Conservation (phyloP, 2,888 invertebrate species). For the Pristionchus arcanus region DNA sequence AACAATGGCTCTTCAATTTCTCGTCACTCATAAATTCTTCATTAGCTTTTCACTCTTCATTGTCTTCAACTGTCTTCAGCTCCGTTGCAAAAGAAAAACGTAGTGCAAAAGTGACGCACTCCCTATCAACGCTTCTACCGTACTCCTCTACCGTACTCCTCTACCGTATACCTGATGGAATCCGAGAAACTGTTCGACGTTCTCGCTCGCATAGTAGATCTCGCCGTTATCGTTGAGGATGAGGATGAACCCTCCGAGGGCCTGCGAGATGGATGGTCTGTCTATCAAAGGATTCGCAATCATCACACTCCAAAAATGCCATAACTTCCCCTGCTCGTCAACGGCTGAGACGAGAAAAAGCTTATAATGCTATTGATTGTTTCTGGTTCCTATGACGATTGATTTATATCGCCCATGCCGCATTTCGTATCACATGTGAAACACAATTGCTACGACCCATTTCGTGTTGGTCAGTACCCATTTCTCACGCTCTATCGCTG, state of each 20-base stretch:
- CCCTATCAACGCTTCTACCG: neutral
- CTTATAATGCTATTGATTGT: too few species aligned
- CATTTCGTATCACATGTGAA: neutral
- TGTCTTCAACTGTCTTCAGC: too few species aligned
- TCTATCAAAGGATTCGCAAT: too few species aligned
- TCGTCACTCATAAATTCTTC: too few species aligned
- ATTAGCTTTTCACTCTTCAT: too few species aligned
- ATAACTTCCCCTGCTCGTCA: too few species aligned
- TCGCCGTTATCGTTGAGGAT: constrained; percentile 96
- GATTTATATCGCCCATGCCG: too few species aligned
- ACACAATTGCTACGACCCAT: neutral
- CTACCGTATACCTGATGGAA: constrained; percentile 92
- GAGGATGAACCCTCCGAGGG: constrained; percentile 98
- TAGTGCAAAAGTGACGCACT: neutral
- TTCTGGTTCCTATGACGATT: too few species aligned
- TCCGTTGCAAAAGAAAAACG: constrained; percentile 15
- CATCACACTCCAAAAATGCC: too few species aligned
- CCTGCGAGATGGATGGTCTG: constrained; percentile 84
- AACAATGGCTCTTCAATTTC: neutral
- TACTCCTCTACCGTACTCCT: neutral
- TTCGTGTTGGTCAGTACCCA: too few species aligned
- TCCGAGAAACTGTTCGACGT: constrained; percentile 99
- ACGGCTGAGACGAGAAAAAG: too few species aligned
- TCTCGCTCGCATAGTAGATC: constrained; percentile 99
- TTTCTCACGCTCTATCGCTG: too few species aligned